phyloP scores from a whole-genome alignment of 2,113 vertebrate genomes.

The Aptenodytes patagonicus region DNA sequence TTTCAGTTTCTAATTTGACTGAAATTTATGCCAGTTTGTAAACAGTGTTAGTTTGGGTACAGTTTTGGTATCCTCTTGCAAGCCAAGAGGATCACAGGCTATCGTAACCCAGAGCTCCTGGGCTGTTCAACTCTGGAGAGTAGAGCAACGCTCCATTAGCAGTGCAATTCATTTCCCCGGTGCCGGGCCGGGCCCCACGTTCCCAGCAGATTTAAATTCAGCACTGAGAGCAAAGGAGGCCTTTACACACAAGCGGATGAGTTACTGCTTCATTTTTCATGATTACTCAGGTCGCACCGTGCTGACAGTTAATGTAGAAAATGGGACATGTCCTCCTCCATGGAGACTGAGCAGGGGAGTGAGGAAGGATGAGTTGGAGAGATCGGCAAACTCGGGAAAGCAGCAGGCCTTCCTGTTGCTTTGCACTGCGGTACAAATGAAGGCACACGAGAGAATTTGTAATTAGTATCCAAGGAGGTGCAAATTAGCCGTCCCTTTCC shows the following conservation, averaged over 20 bases:
- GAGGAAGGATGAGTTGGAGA: background rate
- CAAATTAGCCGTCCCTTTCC: background rate
- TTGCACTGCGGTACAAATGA: background rate
- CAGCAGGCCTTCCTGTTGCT: background rate
- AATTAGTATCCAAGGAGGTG: background rate
- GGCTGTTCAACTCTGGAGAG: background rate
- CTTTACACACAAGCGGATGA: background rate
- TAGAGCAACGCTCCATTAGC: background rate
- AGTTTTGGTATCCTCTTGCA: background rate
- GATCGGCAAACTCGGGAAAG: background rate
- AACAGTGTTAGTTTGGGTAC: background rate
- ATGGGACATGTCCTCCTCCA: background rate
- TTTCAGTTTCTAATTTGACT: background rate
- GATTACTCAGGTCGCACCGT: background rate
- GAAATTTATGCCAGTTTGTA: background rate
- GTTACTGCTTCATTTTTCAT: background rate
- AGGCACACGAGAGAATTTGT: rapidly evolving
- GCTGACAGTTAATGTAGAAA: background rate
- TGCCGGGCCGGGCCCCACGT: rapidly evolving
- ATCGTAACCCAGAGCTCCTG: background rate
- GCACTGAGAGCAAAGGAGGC: background rate
- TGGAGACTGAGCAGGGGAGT: background rate
- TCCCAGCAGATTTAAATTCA: background rate
- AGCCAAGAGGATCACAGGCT: background rate
- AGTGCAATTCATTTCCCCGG: background rate